These are phyloP conservation scores for Spisula subtruncata DNA, from an alignment of 2,888 invertebrate genomes.

Conservation along the genomic window DNA sequence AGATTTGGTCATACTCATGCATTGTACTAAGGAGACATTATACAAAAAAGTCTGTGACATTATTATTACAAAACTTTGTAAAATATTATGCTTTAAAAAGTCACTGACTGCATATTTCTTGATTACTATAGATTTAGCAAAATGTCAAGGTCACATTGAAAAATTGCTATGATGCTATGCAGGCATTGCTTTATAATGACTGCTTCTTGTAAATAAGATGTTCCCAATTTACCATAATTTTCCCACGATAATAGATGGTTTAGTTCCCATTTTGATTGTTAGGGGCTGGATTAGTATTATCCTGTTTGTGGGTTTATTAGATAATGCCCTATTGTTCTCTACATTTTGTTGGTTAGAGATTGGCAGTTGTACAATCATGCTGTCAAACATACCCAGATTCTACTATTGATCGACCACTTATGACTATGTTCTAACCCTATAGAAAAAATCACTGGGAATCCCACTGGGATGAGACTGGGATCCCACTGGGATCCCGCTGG, in stretches of 20 bases:
- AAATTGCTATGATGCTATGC: background rate
- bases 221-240: conserved; percentile 10
- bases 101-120: too few relatives aligned
- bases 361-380: conserved; percentile 10
- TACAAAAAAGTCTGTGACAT: too few relatives aligned
- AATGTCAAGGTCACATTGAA: background rate
- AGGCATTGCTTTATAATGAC: background rate
- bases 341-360: background rate
- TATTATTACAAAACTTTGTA: too few relatives aligned
- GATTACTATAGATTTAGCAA: background rate
- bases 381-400: conserved; percentile 6
- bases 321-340: background rate
- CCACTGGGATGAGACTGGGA: too few relatives aligned
- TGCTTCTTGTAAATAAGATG: background rate
- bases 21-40: too few relatives aligned
- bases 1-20: too few relatives aligned
- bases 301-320: conserved; percentile 9
- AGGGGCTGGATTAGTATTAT: conserved; percentile 4
- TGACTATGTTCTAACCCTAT: conserved; percentile 19
- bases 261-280: conserved; percentile 5
- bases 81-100: too few relatives aligned
- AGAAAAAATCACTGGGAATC: too few relatives aligned
- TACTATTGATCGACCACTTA: background rate
- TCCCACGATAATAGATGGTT: conserved; percentile 14
- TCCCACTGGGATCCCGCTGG: too few relatives aligned